These are phyloP conservation scores for Anhinga anhinga DNA, from an alignment of 2,113 vertebrate genomes.

Conservation along the genomic window DNA sequence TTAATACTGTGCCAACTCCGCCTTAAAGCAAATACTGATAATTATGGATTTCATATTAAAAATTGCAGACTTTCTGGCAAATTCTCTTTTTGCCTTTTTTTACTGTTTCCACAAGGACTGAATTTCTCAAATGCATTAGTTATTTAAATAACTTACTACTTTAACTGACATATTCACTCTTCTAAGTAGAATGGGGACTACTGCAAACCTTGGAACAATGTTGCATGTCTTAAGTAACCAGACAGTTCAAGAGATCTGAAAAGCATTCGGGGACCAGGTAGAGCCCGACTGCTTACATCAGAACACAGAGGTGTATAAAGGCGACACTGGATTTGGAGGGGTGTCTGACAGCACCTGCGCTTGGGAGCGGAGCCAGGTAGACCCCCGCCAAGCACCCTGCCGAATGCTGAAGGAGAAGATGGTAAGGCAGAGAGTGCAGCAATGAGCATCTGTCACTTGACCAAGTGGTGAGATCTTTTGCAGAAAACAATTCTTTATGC, in stretches of 20 bases:
- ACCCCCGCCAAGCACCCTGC: not conserved
- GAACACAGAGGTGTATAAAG: not conserved
- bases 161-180: not conserved
- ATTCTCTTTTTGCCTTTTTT: not conserved
- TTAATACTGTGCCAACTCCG: not conserved
- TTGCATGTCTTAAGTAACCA: not conserved
- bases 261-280: not conserved
- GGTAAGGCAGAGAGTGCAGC: not conserved
- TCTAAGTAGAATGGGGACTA: not conserved
- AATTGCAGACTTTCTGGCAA: not conserved
- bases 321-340: not conserved
- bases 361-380: not conserved
- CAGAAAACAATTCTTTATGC: not conserved
- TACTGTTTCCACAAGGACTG: not conserved
- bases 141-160: not conserved
- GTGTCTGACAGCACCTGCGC: not conserved
- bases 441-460: not conserved
- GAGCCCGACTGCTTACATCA: rapidly evolving
- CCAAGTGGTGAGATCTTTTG: not conserved
- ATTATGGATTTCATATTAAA: not conserved
- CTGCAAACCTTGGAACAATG: not conserved
- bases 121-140: not conserved
- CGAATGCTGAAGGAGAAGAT: not conserved
- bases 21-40: slow-evolving; percentile 21
- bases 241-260: not conserved